Percentiles rank a stretch among this genome's conserved stretches.
Evolutionary conservation across 2,113 vertebrate genomes (phyloP).

Genomic region (Gasterosteus aculeatus): DNA sequence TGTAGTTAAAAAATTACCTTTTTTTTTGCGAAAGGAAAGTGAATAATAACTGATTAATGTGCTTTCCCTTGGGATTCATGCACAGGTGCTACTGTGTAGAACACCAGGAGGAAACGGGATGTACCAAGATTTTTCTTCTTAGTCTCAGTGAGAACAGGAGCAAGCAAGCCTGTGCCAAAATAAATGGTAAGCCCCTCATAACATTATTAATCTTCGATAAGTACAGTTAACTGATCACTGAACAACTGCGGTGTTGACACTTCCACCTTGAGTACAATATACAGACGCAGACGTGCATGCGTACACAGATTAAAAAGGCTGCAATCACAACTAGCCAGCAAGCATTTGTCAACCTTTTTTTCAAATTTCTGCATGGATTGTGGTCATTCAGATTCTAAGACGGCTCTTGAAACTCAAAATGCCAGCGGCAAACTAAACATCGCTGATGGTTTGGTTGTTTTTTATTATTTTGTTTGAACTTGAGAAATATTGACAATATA

Average conservation of each 20-base stretch:
- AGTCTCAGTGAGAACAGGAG: constrained; percentile 32
- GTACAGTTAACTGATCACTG: background rate
- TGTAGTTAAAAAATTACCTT: constrained; percentile 18
- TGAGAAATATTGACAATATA: background rate
- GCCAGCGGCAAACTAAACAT: background rate
- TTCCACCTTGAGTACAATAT: background rate
- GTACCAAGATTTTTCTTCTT: constrained; percentile 25
- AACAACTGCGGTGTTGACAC: background rate
- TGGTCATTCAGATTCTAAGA: constrained; percentile 4
- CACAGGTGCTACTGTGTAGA: constrained; percentile 60
- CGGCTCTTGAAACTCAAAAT: background rate
- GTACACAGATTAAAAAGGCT: background rate
- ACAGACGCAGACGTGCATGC: background rate
- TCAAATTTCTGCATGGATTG: background rate
- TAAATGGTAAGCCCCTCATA: constrained; percentile 26
- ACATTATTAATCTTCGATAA: constrained; percentile 2
- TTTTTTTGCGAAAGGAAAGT: constrained; percentile 19
- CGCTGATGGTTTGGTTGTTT: constrained; percentile 2
- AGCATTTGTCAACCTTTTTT: background rate
- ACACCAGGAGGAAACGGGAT: constrained; percentile 22
- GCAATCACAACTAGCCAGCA: background rate
- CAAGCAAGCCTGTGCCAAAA: constrained; percentile 23
- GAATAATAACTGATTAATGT: constrained; percentile 22
- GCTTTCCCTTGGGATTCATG: constrained; percentile 42
- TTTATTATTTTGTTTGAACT: background rate